These are phyloP conservation scores for Allobates femoralis DNA, from an alignment of 2,797 vertebrate genomes.

Conservation along the genomic window DNA sequence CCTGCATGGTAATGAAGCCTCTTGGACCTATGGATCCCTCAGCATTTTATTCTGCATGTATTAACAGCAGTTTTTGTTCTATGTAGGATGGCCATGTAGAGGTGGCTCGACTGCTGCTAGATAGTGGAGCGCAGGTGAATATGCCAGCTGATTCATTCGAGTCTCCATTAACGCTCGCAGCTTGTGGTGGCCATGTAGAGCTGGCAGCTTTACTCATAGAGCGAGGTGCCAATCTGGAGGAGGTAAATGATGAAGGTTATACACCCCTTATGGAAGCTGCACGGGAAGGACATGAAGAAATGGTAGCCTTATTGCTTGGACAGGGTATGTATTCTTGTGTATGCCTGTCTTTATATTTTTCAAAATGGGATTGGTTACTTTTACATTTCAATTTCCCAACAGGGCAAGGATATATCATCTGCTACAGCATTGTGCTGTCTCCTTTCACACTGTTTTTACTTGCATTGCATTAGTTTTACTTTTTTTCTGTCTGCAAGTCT, in stretches of 20 bases:
- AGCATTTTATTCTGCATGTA: neutral
- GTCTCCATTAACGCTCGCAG: conserved; percentile 80
- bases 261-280: conserved; percentile 84
- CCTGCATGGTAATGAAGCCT: conserved; percentile 79
- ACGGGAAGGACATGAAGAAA: conserved; percentile 83
- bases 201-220: conserved; percentile 81
- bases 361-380: no score
- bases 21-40: neutral
- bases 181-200: conserved; percentile 83
- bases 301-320: conserved; percentile 81
- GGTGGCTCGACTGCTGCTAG: conserved; percentile 81
- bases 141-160: conserved; percentile 85
- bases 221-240: conserved; percentile 81
- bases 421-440: no score
- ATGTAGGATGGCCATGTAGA: conserved; percentile 82
- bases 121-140: conserved; percentile 84
- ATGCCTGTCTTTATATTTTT: neutral
- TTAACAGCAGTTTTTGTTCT: conserved; percentile 16
- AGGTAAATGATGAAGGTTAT: conserved; percentile 84
- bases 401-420: no score
- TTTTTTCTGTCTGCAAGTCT: no score
- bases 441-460: no score
- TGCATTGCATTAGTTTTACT: no score
- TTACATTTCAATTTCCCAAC: no score
- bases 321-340: conserved; percentile 74